phyloP scores from a whole-genome alignment of 2,888 invertebrate species.

The Thera obeliscata region DNA sequence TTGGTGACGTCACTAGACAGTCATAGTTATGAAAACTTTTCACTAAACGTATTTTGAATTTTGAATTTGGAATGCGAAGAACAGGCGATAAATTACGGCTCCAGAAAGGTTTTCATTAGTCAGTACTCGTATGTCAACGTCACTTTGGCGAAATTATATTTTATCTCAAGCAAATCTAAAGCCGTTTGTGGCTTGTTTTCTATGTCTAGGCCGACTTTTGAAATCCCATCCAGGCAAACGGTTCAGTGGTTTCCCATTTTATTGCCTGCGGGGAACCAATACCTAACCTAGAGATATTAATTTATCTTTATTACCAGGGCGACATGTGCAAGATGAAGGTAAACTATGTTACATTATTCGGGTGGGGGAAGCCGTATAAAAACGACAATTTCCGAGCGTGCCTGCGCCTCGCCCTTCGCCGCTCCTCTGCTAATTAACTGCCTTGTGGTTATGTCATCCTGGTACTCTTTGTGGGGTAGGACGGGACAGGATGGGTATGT shows the following conservation, averaged over 20 bases:
- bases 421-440: slow-evolving; percentile 82
- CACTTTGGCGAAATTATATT: too few species aligned
- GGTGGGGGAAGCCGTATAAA: slow-evolving; percentile 80
- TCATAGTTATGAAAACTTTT: too few species aligned
- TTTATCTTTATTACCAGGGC: slow-evolving; percentile 74
- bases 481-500: slow-evolving; percentile 56
- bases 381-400: slow-evolving; percentile 84
- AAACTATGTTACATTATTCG: slow-evolving; percentile 79
- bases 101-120: too few species aligned
- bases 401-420: slow-evolving; percentile 80
- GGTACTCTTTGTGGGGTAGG: slow-evolving; percentile 73
- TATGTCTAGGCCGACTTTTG: slow-evolving; percentile 8
- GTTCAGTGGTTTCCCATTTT: slow-evolving; percentile 32
- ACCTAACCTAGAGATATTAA: slow-evolving; percentile 68
- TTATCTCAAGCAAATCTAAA: background rate
- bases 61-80: too few species aligned
- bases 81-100: too few species aligned
- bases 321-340: slow-evolving; percentile 79
- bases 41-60: too few species aligned
- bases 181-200: background rate
- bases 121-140: too few species aligned
- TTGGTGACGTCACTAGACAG: background rate
- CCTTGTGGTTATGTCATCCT: slow-evolving; percentile 82
- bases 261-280: slow-evolving; percentile 43
- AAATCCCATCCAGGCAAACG: slow-evolving; percentile 19